A percentile compares a stretch with the other conserved stretches of the same genome.
These are phyloP conservation scores for Cryptoprocta ferox DNA, from an alignment of 2,797 vertebrate genomes.

Conservation along the genomic window DNA sequence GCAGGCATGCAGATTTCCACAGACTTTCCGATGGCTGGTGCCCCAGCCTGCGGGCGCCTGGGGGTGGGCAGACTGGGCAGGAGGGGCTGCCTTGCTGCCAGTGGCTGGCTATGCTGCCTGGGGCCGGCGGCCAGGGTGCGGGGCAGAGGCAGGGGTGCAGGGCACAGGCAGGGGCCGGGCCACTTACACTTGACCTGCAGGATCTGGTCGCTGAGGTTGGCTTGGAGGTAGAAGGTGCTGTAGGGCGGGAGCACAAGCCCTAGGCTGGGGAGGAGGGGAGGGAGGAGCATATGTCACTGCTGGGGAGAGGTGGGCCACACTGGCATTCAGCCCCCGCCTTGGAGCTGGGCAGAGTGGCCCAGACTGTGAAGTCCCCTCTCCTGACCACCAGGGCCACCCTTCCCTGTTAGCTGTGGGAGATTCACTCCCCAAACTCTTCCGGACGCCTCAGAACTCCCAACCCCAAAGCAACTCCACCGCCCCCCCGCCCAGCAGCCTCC, in stretches of 20 bases:
- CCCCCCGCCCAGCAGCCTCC: neutral
- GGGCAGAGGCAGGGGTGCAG: slow-evolving; percentile 79
- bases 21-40: slow-evolving; percentile 82
- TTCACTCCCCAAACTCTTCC: neutral
- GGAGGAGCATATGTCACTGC: slow-evolving; percentile 22
- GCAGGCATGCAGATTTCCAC: slow-evolving; percentile 98
- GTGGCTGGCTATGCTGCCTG: slow-evolving; percentile 67
- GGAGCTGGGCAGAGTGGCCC: neutral
- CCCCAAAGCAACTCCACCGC: neutral
- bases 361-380: neutral
- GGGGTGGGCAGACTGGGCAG: slow-evolving; percentile 68
- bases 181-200: slow-evolving; percentile 99
- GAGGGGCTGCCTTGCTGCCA: slow-evolving; percentile 54
- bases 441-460: neutral
- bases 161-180: slow-evolving; percentile 82
- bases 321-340: neutral
- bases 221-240: slow-evolving; percentile 98
- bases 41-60: slow-evolving; percentile 66
- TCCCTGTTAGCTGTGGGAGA: neutral
- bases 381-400: neutral
- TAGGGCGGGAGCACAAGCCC: slow-evolving; percentile 97
- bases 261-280: slow-evolving; percentile 89
- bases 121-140: slow-evolving; percentile 75
- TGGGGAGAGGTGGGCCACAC: neutral
- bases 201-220: slow-evolving; percentile 99